Base-by-base conservation (phyloP, 2,888 invertebrate species). In the Cancer borealis region DNA sequence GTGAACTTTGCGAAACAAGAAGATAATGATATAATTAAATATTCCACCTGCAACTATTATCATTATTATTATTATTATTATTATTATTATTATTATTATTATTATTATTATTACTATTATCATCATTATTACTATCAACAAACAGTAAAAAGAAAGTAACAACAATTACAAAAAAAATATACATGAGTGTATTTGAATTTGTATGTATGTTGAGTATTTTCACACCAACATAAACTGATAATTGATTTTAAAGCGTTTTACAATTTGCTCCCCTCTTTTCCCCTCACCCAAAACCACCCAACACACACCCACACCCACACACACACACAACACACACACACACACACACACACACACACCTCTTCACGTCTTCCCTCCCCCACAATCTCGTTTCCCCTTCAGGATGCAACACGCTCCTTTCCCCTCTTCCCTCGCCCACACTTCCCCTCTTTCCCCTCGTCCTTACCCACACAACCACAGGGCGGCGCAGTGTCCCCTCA, bases 11-110 rank as follows among this genome's bases (percentile, higher is more conserved):
- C 17, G 17, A 54, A 17, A 54, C 14, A 54, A 54, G 14, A 54
- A 54, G n/a, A n/a, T 66, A 66, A 66, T 66, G 66, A 21, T n/a
- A 66, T 66, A n/a, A 66, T 66, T 66, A 66, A 66, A 66, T 66
- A 66, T 66, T 21, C 60, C n/a, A 8, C 5, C n/a, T 21, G 6
- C 66, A 21, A 54, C 54, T 14, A 54, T 14, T 14, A 54, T 14
- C 54, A 54, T 14, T 1, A 54, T 14, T 14, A 54, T 14, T 14
- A 54, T 14, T 14, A 54, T 14, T 1, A 54, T 6, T 14, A 54
- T 14, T 14, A 54, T 14, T 1, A 54, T 14, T 14, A 54, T 14
- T 14, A 54, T 14, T 14, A 54, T 14, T 14, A 54, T 12, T 17
- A 54, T 17, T 17, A 54, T 17, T 17, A 54, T 17, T 17, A 14